These are phyloP conservation scores for Serrognathus titanus DNA, from an alignment of 2,888 invertebrate genomes.

Conservation along the genomic window DNA sequence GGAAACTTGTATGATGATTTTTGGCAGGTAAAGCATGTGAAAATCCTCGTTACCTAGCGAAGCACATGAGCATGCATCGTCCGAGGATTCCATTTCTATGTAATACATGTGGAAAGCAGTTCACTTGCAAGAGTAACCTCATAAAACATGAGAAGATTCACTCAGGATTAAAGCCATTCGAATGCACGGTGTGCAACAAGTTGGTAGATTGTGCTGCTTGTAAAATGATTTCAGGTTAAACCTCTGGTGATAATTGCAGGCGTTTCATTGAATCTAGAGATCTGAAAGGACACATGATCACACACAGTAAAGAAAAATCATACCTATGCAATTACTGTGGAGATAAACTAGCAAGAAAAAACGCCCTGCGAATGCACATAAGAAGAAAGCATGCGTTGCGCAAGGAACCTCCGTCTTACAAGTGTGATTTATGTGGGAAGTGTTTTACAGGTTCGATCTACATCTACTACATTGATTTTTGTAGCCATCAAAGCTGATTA, in stretches of 20 bases:
- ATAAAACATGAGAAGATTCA: constrained; percentile 17
- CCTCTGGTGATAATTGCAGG: not conserved
- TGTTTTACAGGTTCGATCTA: not conserved
- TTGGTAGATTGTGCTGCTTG: not conserved
- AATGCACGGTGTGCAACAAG: constrained; percentile 16
- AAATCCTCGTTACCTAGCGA: constrained; percentile 8
- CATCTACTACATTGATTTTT: no score
- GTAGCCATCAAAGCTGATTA: not conserved
- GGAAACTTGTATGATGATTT: no score
- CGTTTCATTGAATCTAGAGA: constrained; percentile 17
- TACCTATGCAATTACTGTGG: constrained; percentile 14
- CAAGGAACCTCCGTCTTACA: not conserved
- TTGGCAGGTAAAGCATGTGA: not conserved
- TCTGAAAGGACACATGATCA: constrained; percentile 16
- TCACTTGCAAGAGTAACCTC: constrained; percentile 19
- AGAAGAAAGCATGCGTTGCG: constrained; percentile 1
- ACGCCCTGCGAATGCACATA: constrained; percentile 9
- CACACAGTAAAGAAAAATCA: constrained; percentile 8
- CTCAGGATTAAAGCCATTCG: constrained; percentile 10
- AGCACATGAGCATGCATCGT: constrained; percentile 16
- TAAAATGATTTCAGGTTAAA: no score
- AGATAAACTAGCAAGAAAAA: constrained; percentile 4
- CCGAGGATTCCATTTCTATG: constrained; percentile 19
- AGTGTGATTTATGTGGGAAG: constrained; percentile 5
- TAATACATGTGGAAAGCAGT: constrained; percentile 20